These are phyloP conservation scores for Polymixis lichenea DNA, from an alignment of 2,888 invertebrate genomes.

Conservation along the genomic window DNA sequence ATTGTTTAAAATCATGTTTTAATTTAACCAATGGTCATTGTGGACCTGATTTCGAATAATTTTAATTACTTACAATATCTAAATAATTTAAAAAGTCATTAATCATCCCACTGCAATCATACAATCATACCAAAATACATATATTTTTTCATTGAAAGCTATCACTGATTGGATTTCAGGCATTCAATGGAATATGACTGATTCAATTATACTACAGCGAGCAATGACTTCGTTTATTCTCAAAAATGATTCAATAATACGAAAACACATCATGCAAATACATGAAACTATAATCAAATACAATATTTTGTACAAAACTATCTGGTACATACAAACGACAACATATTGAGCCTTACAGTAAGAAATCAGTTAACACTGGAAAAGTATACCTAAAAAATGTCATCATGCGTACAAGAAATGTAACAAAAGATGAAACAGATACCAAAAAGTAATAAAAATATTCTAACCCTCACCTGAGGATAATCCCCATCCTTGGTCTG, in stretches of 20 bases:
- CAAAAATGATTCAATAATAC: not conserved
- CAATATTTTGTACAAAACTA: not conserved
- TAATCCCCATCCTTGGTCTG: conserved; percentile 97
- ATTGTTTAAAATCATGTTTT: not conserved
- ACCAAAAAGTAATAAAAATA: conserved; percentile 37
- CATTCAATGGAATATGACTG: not conserved
- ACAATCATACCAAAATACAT: not conserved
- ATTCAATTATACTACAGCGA: not conserved
- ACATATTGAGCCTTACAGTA: not conserved
- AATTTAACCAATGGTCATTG: not conserved
- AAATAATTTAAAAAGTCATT: not conserved
- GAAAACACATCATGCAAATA: not conserved
- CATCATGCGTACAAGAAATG: not conserved
- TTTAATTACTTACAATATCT: not conserved
- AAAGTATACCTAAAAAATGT: not conserved
- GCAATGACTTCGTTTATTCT: not conserved
- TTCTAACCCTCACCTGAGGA: conserved; percentile 92
- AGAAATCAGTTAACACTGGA: not conserved
- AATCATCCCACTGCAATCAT: not conserved
- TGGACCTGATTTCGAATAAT: not conserved
- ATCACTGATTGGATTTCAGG: conserved; percentile 4
- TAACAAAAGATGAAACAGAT: not conserved
- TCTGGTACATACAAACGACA: not conserved
- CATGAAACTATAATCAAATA: not conserved
- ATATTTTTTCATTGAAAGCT: conserved; percentile 5